Base-by-base conservation (phyloP, 1,140 invertebrate genomes). In the Drosophila ogumai region DNA sequence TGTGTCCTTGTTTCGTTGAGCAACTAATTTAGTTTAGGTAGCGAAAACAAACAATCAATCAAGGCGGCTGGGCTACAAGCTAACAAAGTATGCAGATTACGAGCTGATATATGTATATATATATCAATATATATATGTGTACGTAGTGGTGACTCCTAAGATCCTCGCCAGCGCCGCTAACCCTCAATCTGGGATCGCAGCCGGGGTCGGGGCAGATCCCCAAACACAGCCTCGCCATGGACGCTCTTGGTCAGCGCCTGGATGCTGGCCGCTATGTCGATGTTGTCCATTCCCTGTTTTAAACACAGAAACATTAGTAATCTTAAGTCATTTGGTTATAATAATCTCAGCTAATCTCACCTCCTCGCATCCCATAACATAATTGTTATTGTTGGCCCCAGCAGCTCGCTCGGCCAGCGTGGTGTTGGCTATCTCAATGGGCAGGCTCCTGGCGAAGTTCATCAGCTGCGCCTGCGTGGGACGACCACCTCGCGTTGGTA, bases 201-300 rank as follows among this genome's bases (percentile, higher is more conserved):
- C 76, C 96, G 94, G 67, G 96, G 96, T 67, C 96, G 94, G 44
- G 97, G 97, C 82, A 97, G 93, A 85, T 98, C 96, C 17, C 96
- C 97, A 93, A 97, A 98, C 71, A 97, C 95, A 36, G 95, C 93
- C 93, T 97, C 96, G 74, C 96, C 96, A 92, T 97, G 96, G 47
- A 98, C 96, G 81, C 97, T 98, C 80, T 96, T 95, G 41, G 97
- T 96, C 76, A 98, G 92, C 22, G 97, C 97, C 92, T 97, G 96
- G 80, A 98, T 98, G 82, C 96, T 97, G 41, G 96, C 97, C 73
- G 96, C 96, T 84, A 98, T 98, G 85, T 97, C 96, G 59, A 94
- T 92, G 67, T 92, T 91, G 69, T 92, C 91, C 60, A 92, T 56
- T 28, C 84, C 82, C 91, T 92, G 57, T 22, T 15, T 5, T 3